phyloP scores from a whole-genome alignment of 2,888 invertebrate genomes.

The Rhabditoides inermis region DNA sequence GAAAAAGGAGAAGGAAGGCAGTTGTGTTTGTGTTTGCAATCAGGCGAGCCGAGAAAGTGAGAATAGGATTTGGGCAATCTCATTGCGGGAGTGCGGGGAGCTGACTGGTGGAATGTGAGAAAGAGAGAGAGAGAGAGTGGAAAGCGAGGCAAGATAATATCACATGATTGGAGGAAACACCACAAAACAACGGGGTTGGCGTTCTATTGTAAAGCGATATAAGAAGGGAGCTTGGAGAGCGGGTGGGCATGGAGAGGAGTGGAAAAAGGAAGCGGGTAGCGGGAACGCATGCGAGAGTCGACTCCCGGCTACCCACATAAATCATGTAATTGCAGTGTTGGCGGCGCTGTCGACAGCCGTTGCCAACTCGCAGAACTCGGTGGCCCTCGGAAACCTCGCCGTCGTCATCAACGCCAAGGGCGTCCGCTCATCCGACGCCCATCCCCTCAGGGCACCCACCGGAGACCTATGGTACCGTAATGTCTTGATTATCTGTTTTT shows the following conservation, averaged over 20 bases:
- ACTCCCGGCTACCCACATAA: too few relatives aligned
- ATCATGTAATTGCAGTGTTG: too few relatives aligned
- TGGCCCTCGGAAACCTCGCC: conserved; percentile 34
- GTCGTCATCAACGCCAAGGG: conserved; percentile 26
- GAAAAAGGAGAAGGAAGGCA: neutral
- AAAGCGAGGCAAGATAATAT: neutral
- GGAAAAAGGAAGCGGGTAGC: too few relatives aligned
- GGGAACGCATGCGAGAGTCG: too few relatives aligned
- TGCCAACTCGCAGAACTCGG: too few relatives aligned
- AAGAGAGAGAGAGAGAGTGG: neutral
- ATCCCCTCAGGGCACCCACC: conserved; percentile 12
- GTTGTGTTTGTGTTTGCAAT: neutral
- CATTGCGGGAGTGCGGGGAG: neutral
- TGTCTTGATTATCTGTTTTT: neutral
- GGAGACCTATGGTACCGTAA: conserved; percentile 21
- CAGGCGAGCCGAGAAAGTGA: neutral
- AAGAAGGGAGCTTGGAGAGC: too few relatives aligned
- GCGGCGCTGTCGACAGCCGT: too few relatives aligned
- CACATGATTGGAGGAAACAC: too few relatives aligned
- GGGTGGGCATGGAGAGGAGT: too few relatives aligned
- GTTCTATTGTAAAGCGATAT: too few relatives aligned
- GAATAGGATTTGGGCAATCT: neutral
- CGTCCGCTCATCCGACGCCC: conserved; percentile 20
- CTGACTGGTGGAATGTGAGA: neutral
- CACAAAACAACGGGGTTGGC: too few relatives aligned